Percentiles rank a stretch among this genome's conserved stretches.
phyloP scores from a whole-genome alignment of 35 echinoderm and acorn worm genomes.

The Patiria miniata region DNA sequence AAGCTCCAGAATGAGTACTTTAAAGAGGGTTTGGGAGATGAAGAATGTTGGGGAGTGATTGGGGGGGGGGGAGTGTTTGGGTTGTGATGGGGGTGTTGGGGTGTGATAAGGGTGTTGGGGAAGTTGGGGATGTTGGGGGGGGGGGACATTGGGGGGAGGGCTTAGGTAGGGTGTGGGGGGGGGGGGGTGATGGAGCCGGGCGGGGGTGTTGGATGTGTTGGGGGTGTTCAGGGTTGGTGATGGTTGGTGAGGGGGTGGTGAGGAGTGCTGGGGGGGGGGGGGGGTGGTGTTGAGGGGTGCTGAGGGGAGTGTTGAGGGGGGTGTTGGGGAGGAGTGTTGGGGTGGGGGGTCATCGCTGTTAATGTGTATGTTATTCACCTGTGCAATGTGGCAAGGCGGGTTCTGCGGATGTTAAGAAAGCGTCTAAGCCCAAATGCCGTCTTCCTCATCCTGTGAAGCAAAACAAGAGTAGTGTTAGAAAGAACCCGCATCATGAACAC shows the following conservation, averaged over 20 bases:
- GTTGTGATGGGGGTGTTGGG: neutral
- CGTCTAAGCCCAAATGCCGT: slow-evolving; percentile 22
- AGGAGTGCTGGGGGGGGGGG: neutral
- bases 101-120: neutral
- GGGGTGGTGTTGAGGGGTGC: neutral
- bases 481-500: neutral
- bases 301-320: neutral
- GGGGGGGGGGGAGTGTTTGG: neutral
- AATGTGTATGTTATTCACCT: slow-evolving; percentile 20
- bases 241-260: neutral
- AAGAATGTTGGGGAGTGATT: neutral
- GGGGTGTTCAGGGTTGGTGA: neutral
- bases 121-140: neutral
- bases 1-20: neutral
- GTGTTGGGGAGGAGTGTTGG: neutral
- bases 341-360: neutral
- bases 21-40: neutral
- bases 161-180: neutral
- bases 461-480: neutral
- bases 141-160: neutral
- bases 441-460: neutral
- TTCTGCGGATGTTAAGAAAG: slow-evolving; percentile 26
- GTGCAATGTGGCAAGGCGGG: neutral
- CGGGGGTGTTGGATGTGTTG: neutral
- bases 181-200: neutral